Evolutionary conservation across 2,113 vertebrate species (phyloP), one percentile per base, ranked within the genome.

Genomic region (Engraulis encrasicolus): DNA sequence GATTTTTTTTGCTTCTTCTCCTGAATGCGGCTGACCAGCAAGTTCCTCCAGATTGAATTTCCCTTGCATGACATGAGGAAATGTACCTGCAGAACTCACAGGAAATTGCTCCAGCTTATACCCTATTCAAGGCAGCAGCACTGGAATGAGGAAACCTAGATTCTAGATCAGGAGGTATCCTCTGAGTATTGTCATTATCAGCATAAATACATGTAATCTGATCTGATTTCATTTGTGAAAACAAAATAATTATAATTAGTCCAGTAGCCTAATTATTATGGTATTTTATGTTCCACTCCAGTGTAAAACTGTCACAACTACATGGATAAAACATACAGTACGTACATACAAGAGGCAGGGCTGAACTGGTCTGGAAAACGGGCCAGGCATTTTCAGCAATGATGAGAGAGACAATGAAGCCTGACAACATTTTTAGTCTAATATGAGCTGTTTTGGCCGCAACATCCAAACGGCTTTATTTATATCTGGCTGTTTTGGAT

Each of bases 191-290:
- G 20, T 40, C 49, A 6, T 66, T 77, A 54, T 58, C 9, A 18
- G 17, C 27, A 50, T 23, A 38, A n/a, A n/a, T n/a, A n/a, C n/a
- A n/a, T n/a, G n/a, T n/a, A n/a, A n/a, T n/a, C 31, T 23, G 50
- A 14, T 38, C 77, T 80, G 37, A 84, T 78, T 83, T 58, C 80
- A 61, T 83, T 66, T 78, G 36, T 80, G 52, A 11, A 81, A 49
- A n/a, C n/a, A n/a, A n/a, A n/a, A n/a, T n/a, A n/a, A n/a, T n/a
- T n/a, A n/a, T n/a, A n/a, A n/a, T n/a, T n/a, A n/a, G n/a, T n/a
- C n/a, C n/a, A n/a, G 20, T 80, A 36, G 52, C 77, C 27, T 78
- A 27, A 45, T 48, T 82, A 78, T 40, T 71, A 40, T 9, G n/a
- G 34, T 58, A 82, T 84, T 82, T 82, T 82, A 66, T 61, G 50